Percentiles rank a stretch among this genome's conserved stretches.
Evolutionary conservation across 2,888 invertebrate species (phyloP).

Genomic region (Scaptodrosophila latifasciaeformis): DNA sequence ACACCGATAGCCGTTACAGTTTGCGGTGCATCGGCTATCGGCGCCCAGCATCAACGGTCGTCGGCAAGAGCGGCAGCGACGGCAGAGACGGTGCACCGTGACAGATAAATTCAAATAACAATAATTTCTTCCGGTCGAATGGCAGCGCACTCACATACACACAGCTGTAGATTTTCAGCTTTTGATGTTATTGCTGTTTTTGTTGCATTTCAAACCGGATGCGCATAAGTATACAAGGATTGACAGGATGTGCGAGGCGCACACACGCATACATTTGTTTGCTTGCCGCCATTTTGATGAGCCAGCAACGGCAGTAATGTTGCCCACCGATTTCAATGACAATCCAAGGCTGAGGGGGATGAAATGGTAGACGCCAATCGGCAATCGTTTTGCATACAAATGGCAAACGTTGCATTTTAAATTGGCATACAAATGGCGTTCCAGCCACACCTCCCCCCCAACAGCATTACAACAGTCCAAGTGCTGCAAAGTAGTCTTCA

Average conservation of each 20-base stretch:
- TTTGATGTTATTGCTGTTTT: slow-evolving; percentile 6
- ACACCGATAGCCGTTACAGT: too few species aligned
- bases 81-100: slow-evolving; percentile 30
- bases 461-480: too few species aligned
- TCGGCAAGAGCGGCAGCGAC: slow-evolving; percentile 42
- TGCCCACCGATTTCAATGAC: too few species aligned
- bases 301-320: slow-evolving; percentile 5
- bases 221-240: slow-evolving; percentile 61
- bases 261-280: slow-evolving; percentile 23
- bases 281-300: slow-evolving; percentile 14
- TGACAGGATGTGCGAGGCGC: slow-evolving; percentile 65
- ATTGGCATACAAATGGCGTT: slow-evolving; percentile 13
- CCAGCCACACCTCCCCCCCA: slow-evolving; percentile 13
- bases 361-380: too few species aligned
- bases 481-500: too few species aligned
- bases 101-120: slow-evolving; percentile 68
- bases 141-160: slow-evolving; percentile 33
- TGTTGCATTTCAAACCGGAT: slow-evolving; percentile 49
- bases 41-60: too few species aligned
- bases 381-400: slow-evolving; percentile 5
- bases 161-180: slow-evolving; percentile 33
- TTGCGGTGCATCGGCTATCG: too few species aligned
- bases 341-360: too few species aligned
- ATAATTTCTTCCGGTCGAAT: slow-evolving; percentile 66
- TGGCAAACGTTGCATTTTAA: slow-evolving; percentile 15